A percentile compares a stretch with the other conserved stretches of the same genome.
Conservation (phyloP, 37 sponge, comb jelly and placozoan species). For the Cladorhizidae sp. region DNA sequence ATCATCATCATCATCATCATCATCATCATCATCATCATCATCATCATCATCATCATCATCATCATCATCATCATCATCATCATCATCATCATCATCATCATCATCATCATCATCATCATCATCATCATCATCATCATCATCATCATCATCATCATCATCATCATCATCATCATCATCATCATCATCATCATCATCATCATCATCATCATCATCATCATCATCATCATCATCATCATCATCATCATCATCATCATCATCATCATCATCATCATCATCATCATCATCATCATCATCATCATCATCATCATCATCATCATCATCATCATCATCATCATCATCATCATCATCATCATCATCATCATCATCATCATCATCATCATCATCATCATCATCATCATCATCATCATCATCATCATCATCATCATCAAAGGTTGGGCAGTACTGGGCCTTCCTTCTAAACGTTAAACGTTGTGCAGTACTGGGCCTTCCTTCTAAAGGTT, state of each 20-base stretch:
- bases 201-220: slow-evolving; percentile 4
- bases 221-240: not conserved
- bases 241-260: slow-evolving; percentile 4
- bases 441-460: no score
- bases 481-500: no score
- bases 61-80: not conserved
- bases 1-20: not conserved
- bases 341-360: slow-evolving; percentile 4
- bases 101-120: slow-evolving; percentile 4
- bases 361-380: not conserved
- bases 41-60: not conserved
- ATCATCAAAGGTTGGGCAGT: no score
- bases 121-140: not conserved
- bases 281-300: slow-evolving; percentile 2
- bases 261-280: slow-evolving; percentile 2
- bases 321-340: not conserved
- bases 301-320: not conserved
- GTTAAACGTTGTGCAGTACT: no score
- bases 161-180: slow-evolving; percentile 4
- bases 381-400: slow-evolving; percentile 4
- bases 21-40: slow-evolving; percentile 2
- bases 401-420: not conserved
- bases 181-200: slow-evolving; percentile 4
- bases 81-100: not conserved
- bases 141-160: not conserved